Base-by-base conservation (phyloP, 2,797 vertebrate species). In the Cichlasoma orientale region DNA sequence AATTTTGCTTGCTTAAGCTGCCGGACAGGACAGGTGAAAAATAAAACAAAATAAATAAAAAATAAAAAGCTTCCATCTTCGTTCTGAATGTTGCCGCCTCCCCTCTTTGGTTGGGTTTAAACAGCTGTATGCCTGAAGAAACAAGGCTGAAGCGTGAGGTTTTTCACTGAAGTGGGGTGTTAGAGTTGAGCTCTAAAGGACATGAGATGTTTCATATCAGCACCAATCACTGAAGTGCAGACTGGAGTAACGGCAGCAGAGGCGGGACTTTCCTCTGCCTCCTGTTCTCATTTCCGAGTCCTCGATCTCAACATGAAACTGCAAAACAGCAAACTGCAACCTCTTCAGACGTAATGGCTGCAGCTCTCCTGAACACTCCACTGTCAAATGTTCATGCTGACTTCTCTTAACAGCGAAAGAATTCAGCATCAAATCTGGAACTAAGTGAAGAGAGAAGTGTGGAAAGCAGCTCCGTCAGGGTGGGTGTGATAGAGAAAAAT, bases 331-430 rank as follows among this genome's bases (percentile, higher is more conserved):
- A 16, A 41, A 57, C 10, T 2, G 4, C 72, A 63, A 27, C 73
- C 31, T 74, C 54, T 54, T 27, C 21, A 36, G 69, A 29, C 33
- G 66, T 61, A 72, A 52, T n/a, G 58, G 78, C 31, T 68, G 70
- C 44, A 36, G 53, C 29, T 78, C 72, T 80, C 69, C 72, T 4
- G 25, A 18, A 70, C 66, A n/a, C 68, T n/a, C 53, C 53, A 36
- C 21, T 69, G 36, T 87, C 59, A 86, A 74, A 82, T 79, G 79
- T 74, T 69, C 27, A 74, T 47, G 70, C 1, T 4, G 13, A 53
- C 52, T 68, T 7, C 63, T 69, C 68, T 77, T 70, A 59, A 75
- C 86, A 73, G 47, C 54, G n/a, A 86, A 58, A 85, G 75, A 18
- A 77, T 44, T 56, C 59, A 6, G 19, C 82, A 77, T 77, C 33